A percentile compares a stretch with the other conserved stretches of the same genome.
Conservation (phyloP, 2,888 invertebrate genomes). For the Leptogaster cylindrica region DNA sequence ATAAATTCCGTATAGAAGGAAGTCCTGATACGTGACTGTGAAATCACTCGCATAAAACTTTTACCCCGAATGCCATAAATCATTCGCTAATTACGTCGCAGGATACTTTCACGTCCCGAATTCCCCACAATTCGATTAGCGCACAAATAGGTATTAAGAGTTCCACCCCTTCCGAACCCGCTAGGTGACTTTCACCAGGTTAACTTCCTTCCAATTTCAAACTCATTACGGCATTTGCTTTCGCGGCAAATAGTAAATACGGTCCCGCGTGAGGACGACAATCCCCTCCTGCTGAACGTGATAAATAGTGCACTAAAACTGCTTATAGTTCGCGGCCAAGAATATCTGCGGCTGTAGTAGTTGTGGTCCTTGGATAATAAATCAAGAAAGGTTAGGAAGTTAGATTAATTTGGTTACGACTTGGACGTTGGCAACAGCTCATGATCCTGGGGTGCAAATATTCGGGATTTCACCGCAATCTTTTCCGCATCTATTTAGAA, state of each 20-base stretch:
- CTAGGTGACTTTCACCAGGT: not conserved
- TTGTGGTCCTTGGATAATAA: constrained; percentile 12
- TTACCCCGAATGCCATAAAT: no score
- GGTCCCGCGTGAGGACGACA: not conserved
- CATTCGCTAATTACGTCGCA: no score
- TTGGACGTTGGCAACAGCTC: no score
- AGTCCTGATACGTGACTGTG: no score
- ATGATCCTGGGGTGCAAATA: no score
- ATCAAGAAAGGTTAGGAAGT: constrained; percentile 4
- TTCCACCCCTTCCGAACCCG: no score
- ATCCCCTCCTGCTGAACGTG: not conserved
- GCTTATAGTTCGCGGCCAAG: not conserved
- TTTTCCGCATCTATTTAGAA: constrained; percentile 1
- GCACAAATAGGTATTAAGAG: no score
- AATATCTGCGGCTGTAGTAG: not conserved
- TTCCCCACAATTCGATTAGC: no score
- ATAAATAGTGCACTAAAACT: constrained; percentile 19
- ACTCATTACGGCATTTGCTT: constrained; percentile 20
- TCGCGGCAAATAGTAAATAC: constrained; percentile 18
- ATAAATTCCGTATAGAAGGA: no score
- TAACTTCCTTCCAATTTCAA: not conserved
- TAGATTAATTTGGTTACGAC: constrained; percentile 11
- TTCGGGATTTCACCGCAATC: not conserved
- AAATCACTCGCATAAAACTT: no score
- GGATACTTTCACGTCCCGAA: no score